phyloP scores from a whole-genome alignment of 2,888 invertebrate genomes.

The Trichopria drosophilae region DNA sequence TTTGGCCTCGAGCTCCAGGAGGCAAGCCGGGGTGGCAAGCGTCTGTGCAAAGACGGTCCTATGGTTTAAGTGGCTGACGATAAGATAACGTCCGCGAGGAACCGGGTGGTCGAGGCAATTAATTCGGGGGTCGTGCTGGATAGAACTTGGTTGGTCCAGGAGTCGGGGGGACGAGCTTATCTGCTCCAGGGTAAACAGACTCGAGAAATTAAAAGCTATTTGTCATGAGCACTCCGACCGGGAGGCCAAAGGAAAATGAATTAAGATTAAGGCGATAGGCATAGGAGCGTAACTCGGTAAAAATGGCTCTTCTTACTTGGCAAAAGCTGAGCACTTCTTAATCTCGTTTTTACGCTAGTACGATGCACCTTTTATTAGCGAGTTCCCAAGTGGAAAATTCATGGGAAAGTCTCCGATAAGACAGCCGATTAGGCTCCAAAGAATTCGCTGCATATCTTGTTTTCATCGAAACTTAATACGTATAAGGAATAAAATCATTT shows the following conservation, averaged over 20 bases:
- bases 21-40: slow-evolving; percentile 19
- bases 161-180: slow-evolving; percentile 32
- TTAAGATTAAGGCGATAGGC: slow-evolving; percentile 53
- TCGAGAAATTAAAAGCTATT: slow-evolving; percentile 59
- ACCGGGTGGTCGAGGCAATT: slow-evolving; percentile 47
- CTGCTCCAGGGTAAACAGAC: slow-evolving; percentile 53
- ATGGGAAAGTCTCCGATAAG: too few relatives aligned
- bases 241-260: slow-evolving; percentile 39
- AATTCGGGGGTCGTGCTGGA: slow-evolving; percentile 48
- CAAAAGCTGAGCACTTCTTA: too few relatives aligned
- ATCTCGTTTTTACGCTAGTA: too few relatives aligned
- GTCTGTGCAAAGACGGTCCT: slow-evolving; percentile 30
- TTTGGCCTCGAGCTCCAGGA: not conserved
- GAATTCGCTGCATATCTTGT: too few relatives aligned
- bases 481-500: too few relatives aligned
- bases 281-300: slow-evolving; percentile 33
- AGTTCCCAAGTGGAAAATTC: too few relatives aligned
- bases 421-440: too few relatives aligned
- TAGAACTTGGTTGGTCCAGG: slow-evolving; percentile 5
- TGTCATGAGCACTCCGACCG: slow-evolving; percentile 48
- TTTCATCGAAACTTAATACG: too few relatives aligned
- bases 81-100: slow-evolving; percentile 55
- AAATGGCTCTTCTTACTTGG: slow-evolving; percentile 14
- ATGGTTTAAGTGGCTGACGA: slow-evolving; percentile 56
- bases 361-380: too few relatives aligned